These are phyloP conservation scores for Elysia chlorotica DNA, from an alignment of 1,140 invertebrate genomes.

Conservation along the genomic window DNA sequence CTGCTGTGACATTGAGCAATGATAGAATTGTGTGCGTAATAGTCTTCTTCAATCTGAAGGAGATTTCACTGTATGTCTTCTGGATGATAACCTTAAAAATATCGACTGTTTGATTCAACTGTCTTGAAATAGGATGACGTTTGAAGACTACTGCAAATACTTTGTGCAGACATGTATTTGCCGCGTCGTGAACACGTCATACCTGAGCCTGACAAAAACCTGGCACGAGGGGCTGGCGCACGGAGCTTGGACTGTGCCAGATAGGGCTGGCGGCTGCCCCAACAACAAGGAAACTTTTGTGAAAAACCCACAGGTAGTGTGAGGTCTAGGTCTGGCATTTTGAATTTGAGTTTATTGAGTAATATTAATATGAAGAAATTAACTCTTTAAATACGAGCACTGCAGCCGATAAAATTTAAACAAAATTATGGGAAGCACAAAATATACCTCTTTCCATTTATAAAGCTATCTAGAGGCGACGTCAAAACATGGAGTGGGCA, in stretches of 20 bases:
- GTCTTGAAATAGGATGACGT: slow-evolving; percentile 57
- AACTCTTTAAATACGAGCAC: too few species aligned
- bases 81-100: too few species aligned
- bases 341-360: too few species aligned
- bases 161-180: slow-evolving; percentile 83
- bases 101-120: background rate
- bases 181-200: slow-evolving; percentile 79
- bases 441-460: too few species aligned
- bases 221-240: slow-evolving; percentile 65
- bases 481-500: too few species aligned
- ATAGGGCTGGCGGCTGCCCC: slow-evolving; percentile 67
- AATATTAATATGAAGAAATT: too few species aligned
- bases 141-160: slow-evolving; percentile 59
- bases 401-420: too few species aligned
- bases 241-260: slow-evolving; percentile 64
- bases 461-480: too few species aligned
- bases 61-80: background rate
- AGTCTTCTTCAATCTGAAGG: background rate
- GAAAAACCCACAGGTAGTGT: slow-evolving; percentile 68
- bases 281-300: slow-evolving; percentile 68
- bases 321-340: background rate
- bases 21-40: background rate
- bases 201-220: slow-evolving; percentile 66
- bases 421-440: too few species aligned
- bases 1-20: background rate